phyloP scores from a whole-genome alignment of 2,888 invertebrate genomes.

The Tenthredo livida region DNA sequence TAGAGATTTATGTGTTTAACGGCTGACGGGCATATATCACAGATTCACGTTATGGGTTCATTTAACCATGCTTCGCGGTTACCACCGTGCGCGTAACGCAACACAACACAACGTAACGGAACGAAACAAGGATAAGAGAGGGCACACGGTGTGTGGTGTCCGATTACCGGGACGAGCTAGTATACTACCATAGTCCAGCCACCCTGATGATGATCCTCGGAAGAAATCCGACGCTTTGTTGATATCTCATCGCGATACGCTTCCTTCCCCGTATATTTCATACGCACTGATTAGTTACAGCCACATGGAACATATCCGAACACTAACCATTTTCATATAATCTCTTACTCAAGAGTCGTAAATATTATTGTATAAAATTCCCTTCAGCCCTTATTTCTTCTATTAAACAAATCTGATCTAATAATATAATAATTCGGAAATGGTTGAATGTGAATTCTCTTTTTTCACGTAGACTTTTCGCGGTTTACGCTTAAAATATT shows the following conservation, averaged over 20 bases:
- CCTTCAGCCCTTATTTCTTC: not conserved
- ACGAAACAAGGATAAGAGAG: conserved; percentile 28
- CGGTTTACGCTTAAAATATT: not conserved
- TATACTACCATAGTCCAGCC: not conserved
- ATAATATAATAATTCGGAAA: not conserved
- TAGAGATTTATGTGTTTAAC: conserved; percentile 69
- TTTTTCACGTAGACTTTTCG: not conserved
- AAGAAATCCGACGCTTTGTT: conserved; percentile 47
- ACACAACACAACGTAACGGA: conserved; percentile 9
- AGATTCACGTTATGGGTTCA: conserved; percentile 46
- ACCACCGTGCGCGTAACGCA: conserved; percentile 36
- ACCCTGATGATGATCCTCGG: conserved; percentile 21
- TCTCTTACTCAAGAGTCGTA: conserved; percentile 7
- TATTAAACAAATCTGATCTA: not conserved
- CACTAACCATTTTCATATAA: not conserved
- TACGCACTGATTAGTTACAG: conserved; percentile 30
- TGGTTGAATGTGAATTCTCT: not conserved
- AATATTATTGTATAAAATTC: not conserved
- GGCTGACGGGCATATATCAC: conserved; percentile 70
- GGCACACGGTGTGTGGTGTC: conserved; percentile 37
- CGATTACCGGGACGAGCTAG: conserved; percentile 20
- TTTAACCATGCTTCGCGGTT: conserved; percentile 38
- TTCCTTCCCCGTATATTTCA: conserved; percentile 23
- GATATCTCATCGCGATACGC: conserved; percentile 41
- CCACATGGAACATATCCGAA: not conserved